These are phyloP conservation scores for Anoplopoma fimbria DNA, from an alignment of 2,113 vertebrate species.

Conservation along the genomic window DNA sequence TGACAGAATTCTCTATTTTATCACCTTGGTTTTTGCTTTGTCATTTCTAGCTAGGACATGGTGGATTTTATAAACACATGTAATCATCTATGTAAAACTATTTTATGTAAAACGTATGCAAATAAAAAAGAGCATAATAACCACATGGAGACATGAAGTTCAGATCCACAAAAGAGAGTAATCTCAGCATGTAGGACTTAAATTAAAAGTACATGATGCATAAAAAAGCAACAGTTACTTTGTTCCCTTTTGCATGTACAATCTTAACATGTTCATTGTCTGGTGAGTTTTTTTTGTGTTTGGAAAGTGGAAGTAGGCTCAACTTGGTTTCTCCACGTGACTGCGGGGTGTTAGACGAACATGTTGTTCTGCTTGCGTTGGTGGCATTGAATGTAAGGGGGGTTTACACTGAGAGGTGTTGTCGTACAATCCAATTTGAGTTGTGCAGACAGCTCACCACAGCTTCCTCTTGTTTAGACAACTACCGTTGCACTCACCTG, in stretches of 20 bases:
- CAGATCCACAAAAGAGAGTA: not conserved
- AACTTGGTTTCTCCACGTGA: conserved; percentile 34
- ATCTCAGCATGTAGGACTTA: not conserved
- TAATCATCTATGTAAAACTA: not conserved
- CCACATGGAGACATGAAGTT: not conserved
- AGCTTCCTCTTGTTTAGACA: conserved; percentile 59
- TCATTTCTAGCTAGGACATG: not conserved
- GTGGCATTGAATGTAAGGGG: not conserved
- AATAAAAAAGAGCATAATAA: conserved; percentile 27
- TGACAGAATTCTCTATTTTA: not conserved
- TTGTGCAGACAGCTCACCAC: conserved; percentile 51
- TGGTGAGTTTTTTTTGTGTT: conserved; percentile 7
- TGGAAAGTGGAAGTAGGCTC: conserved; percentile 59
- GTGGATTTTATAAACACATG: conserved; percentile 6
- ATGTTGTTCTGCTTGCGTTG: conserved; percentile 47
- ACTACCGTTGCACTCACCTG: not conserved
- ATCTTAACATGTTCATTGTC: not conserved
- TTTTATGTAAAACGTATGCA: conserved; percentile 56
- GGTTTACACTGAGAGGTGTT: conserved; percentile 30
- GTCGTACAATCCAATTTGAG: not conserved
- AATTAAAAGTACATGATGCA: not conserved
- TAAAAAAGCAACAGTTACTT: not conserved
- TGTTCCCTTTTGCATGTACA: not conserved
- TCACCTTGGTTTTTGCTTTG: not conserved
- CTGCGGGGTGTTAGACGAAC: conserved; percentile 15